Evolutionary conservation across 1,140 invertebrate species (phyloP), one percentile per base, ranked within the genome.

Genomic region (Drosophila athabasca): DNA sequence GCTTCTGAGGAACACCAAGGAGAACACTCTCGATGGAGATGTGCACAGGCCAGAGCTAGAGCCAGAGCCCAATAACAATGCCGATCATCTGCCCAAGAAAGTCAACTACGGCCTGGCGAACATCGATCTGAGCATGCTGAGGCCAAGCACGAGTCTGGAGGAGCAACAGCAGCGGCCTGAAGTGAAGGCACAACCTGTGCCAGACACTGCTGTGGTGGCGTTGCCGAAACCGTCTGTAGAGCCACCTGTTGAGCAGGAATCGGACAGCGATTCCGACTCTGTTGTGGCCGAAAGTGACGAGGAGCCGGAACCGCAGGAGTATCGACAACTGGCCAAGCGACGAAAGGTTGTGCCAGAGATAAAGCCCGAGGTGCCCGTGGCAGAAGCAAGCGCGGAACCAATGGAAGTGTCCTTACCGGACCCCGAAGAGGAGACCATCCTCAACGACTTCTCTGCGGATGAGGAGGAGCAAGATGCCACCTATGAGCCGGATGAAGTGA

Each of bases 211-310:
- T 7, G 29, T 31, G 15, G 31, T 24, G 0, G 17, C n/a, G 24
- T 26, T 26, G 5, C 24, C 24, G 3, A 35, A n/a, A 3, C 2
- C 39, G 13, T 41, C 19, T 53, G 19, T 24, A 17, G 62, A 49
- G 48, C 2, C 39, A 15, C 31, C 19, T 53, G 19, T 24, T n/a
- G 62, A 49, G 48, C 49, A 52, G 17, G 31, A 31, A 11, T 15
- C 19, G 2, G 65, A 77, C 11, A 68, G 76, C 2, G 85, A 92
- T 55, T 91, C 90, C 0, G 91, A 92, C 65, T 84, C 85, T 3
- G 70, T 91, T 26, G 90, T 92, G 26, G 89, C 76, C 2, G 85
- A 91, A 52, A 92, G 88, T 48, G 90, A 87, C 9, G 82, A 90
- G 19, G 90, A 92, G 50, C 52, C 62, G 6, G 76, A 89, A 15